Conservation (phyloP, 2,797 vertebrate genomes). For the Paramormyrops hopkinsi region DNA sequence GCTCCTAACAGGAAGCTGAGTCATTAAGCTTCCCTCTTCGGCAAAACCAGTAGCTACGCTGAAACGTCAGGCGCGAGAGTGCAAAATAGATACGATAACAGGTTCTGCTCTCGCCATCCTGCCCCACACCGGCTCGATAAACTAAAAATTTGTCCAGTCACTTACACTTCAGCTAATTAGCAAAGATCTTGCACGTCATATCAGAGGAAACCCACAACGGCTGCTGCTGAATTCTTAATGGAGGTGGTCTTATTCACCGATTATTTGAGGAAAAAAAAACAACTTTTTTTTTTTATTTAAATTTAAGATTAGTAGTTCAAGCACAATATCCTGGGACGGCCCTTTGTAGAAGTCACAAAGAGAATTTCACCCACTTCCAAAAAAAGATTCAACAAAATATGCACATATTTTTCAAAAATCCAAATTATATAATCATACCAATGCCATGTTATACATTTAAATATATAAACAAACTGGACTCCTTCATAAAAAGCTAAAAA, state of each 20-base stretch:
- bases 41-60: not conserved
- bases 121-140: not conserved
- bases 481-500: not conserved
- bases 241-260: not conserved
- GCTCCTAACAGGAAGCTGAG: conserved; percentile 9
- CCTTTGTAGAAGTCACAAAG: not conserved
- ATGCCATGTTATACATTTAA: not conserved
- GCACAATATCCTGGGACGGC: not conserved
- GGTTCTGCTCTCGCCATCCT: not conserved
- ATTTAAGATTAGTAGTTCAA: not conserved
- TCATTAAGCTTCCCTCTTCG: not conserved
- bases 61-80: not conserved
- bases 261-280: not conserved
- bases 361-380: not conserved
- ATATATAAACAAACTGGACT: not conserved
- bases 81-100: not conserved
- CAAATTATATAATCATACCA: not conserved
- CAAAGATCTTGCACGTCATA: not conserved
- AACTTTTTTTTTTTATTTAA: not conserved
- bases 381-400: not conserved
- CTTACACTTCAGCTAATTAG: not conserved
- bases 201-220: not conserved
- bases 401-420: not conserved
- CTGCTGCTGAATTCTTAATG: not conserved
- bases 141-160: not conserved